Conservation (phyloP, 2,797 vertebrate species). For the Chaetodon trifasciatus region DNA sequence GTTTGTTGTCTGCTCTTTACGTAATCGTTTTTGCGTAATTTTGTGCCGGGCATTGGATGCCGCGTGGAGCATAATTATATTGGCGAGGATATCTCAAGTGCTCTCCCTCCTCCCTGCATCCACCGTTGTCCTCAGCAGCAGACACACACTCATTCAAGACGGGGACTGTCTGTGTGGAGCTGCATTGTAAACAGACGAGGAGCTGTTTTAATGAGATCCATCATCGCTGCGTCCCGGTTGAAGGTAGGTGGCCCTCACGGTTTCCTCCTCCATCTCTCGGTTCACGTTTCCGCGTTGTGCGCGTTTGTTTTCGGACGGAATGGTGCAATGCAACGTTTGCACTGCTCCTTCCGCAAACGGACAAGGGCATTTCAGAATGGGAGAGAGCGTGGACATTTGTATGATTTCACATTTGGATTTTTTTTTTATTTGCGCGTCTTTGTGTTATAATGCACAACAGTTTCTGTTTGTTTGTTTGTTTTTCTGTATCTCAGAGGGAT, state of each 20-base stretch:
- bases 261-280: slow-evolving; percentile 42
- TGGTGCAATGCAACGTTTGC: slow-evolving; percentile 84
- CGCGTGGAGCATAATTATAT: slow-evolving; percentile 69
- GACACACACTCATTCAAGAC: slow-evolving; percentile 44
- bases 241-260: slow-evolving; percentile 67
- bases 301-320: slow-evolving; percentile 65
- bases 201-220: slow-evolving; percentile 52
- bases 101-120: slow-evolving; percentile 60
- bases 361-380: slow-evolving; percentile 32
- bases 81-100: slow-evolving; percentile 44
- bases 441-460: neutral
- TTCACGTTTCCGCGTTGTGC: slow-evolving; percentile 64
- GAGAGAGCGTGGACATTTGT: slow-evolving; percentile 20
- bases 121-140: slow-evolving; percentile 57
- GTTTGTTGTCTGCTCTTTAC: slow-evolving; percentile 64
- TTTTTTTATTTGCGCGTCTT: neutral
- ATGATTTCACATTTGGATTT: neutral
- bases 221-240: slow-evolving; percentile 53
- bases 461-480: neutral
- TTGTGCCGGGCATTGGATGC: slow-evolving; percentile 59
- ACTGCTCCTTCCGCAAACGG: slow-evolving; percentile 28
- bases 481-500: neutral
- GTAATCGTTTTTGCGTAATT: slow-evolving; percentile 70
- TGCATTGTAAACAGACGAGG: slow-evolving; percentile 60
- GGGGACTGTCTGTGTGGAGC: slow-evolving; percentile 46